Conservation (phyloP, 2,888 invertebrate genomes). For the Ormyrus nitidulus region DNA sequence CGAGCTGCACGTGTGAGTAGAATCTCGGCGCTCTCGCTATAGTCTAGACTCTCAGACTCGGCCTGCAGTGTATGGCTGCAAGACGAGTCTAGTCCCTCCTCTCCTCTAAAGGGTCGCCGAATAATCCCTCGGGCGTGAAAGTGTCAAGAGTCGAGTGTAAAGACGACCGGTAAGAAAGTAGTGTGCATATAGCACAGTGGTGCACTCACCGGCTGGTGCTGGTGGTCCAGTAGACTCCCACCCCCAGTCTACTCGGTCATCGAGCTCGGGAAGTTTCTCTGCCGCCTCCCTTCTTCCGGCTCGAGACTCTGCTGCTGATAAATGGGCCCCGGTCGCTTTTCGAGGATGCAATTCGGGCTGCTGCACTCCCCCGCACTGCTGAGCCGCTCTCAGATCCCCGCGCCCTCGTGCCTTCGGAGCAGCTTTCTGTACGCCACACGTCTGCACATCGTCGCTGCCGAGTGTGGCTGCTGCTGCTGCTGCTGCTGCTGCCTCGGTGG, state of each 20-base stretch:
- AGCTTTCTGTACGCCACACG: not conserved
- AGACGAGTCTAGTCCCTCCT: too few relatives aligned
- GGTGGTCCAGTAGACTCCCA: slow-evolving; percentile 35
- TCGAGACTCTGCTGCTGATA: too few relatives aligned
- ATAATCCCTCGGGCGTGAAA: too few relatives aligned
- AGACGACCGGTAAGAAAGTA: too few relatives aligned
- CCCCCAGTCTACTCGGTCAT: slow-evolving; percentile 34
- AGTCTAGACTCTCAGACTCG: too few relatives aligned
- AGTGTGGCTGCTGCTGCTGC: not conserved
- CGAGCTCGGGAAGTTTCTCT: slow-evolving; percentile 11
- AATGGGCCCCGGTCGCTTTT: too few relatives aligned
- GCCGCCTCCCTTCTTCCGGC: too few relatives aligned
- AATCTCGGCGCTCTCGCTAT: too few relatives aligned
- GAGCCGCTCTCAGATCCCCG: not conserved
- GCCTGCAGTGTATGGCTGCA: too few relatives aligned
- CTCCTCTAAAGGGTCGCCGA: too few relatives aligned
- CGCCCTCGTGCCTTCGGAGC: not conserved
- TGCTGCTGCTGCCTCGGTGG: not conserved
- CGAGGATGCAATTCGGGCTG: not conserved
- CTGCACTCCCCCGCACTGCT: not conserved
- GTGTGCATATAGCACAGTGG: not conserved
- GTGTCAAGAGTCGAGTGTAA: too few relatives aligned
- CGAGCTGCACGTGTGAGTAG: too few relatives aligned
- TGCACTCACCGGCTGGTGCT: slow-evolving; percentile 36
- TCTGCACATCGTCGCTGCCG: not conserved